Evolutionary conservation across 2,113 vertebrate genomes (phyloP).

Genomic region (Ciconia maguari): DNA sequence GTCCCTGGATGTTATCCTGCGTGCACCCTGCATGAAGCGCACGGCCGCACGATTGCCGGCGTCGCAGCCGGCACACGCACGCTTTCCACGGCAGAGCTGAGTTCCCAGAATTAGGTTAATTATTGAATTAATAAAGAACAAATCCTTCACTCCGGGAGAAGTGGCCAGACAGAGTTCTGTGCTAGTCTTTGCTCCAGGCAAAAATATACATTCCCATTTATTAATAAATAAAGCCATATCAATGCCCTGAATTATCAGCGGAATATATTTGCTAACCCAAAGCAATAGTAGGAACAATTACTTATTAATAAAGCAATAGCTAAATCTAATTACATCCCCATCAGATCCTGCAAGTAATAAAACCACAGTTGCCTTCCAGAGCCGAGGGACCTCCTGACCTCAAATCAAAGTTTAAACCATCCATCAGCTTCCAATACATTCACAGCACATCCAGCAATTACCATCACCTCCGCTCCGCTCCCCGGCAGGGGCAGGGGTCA

Average conservation of each 20-base stretch:
- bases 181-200: constrained; percentile 9
- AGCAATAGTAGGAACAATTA: constrained; percentile 64
- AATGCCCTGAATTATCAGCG: constrained; percentile 65
- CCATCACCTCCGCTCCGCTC: constrained; percentile 62
- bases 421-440: constrained; percentile 68
- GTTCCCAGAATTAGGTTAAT: not conserved
- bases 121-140: not conserved
- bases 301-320: constrained; percentile 82
- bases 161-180: not conserved
- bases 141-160: not conserved
- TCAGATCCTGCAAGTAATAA: constrained; percentile 75
- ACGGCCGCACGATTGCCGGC: fast-evolving
- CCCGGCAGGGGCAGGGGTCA: constrained; percentile 67
- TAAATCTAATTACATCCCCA: constrained; percentile 81
- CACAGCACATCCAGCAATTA: constrained; percentile 74
- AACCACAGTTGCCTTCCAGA: constrained; percentile 69
- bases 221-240: constrained; percentile 71
- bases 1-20: not conserved
- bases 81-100: fast-evolving
- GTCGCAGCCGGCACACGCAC: fast-evolving
- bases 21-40: fast-evolving
- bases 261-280: constrained; percentile 67
- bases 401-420: constrained; percentile 75
- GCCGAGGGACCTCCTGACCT: constrained; percentile 72
- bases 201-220: constrained; percentile 34